Evolutionary conservation across 2,113 vertebrate genomes (phyloP).

Genomic region (Malurus alboscapulatus): DNA sequence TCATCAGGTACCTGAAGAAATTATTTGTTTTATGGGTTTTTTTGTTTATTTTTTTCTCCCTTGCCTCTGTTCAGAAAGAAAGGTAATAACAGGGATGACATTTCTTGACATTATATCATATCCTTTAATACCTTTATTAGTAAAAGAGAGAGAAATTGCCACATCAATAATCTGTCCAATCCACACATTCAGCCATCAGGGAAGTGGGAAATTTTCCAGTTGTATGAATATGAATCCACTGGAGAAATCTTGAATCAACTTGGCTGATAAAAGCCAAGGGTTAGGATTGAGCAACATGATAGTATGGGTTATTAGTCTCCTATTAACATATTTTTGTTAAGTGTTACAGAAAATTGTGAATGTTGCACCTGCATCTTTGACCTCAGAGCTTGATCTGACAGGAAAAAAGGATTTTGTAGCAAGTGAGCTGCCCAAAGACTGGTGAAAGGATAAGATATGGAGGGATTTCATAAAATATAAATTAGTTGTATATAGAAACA

Average conservation of each 20-base stretch:
- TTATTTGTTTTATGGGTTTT: neutral
- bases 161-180: neutral
- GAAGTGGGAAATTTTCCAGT: neutral
- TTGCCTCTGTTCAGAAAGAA: neutral
- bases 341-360: neutral
- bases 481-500: neutral
- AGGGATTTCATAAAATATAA: neutral
- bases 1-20: neutral
- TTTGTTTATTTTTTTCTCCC: accelerated
- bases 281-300: neutral
- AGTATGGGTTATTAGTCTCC: neutral
- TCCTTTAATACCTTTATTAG: neutral
- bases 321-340: neutral
- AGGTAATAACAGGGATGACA: neutral
- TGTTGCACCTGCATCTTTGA: neutral
- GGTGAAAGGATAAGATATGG: neutral
- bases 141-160: neutral
- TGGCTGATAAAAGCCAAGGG: accelerated
- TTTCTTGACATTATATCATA: neutral
- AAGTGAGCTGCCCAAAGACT: neutral
- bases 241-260: neutral
- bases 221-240: neutral
- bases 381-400: accelerated
- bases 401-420: neutral
- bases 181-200: neutral